Evolutionary conservation across 2,113 vertebrate species (phyloP), one percentile per base, ranked within the genome.

Genomic region (Okapia johnstoni): DNA sequence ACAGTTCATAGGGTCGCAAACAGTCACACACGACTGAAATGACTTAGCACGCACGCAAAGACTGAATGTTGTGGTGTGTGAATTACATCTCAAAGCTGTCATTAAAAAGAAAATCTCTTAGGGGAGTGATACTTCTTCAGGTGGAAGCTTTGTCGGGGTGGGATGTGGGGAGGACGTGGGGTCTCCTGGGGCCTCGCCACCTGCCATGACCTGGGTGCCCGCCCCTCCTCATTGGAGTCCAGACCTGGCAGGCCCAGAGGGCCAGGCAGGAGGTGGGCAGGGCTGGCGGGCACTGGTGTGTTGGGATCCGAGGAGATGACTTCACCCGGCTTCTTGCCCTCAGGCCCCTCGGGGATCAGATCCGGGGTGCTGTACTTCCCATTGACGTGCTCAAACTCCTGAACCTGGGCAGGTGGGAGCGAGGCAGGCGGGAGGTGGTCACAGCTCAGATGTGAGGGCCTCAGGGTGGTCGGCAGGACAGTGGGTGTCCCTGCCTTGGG

Each of bases 311-410:
- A 99, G 16, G 99, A 99, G 52, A 99, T 93, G 7, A 98, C 98
- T 94, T 99, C 99, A 0, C 98, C 98, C 43, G 98, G 98, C 79
- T 99, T 99, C 98, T 99, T 99, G 98, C 98, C 97, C 96, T 99
- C 99, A 0, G 99, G 97, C 0, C 99, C 99, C n/a, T 99, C 99
- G 0, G 99, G 99, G 95, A 99, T 98, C 97, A 99, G 93, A 92
- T 99, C 99, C 0, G 99, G 99, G 58, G 99, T 99, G 97, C 99
- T 99, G 98, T 99, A 99, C 98, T 99, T 99, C 17, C 99, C 99
- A 0, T 99, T 99, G n/a, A 99, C 99, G 0, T 99, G 99, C 96
- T 99, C 99, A 2, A 99, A 99, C 97, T 99, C 99, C 97, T 99
- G 99, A 16, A 99, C 99, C 99, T 99, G 93, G 26, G n/a, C 40